Conservation (phyloP, 37 sponge, comb jelly and placozoan species). For the Halisarca cf. caerulea region DNA sequence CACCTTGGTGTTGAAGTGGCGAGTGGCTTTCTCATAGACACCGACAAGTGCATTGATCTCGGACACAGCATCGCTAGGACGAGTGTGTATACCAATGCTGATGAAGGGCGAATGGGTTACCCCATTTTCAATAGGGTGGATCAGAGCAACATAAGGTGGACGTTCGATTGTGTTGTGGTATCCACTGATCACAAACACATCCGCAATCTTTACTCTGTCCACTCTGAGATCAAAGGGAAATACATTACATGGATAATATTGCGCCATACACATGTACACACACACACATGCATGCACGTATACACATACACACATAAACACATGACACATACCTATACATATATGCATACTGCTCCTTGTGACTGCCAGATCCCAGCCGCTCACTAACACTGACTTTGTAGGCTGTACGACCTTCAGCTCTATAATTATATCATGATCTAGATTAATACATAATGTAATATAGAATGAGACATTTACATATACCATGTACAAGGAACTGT, state of each 20-base stretch:
- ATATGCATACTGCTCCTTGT: constrained; percentile 93
- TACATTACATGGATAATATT: no score
- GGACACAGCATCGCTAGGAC: constrained; percentile 61
- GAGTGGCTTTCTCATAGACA: constrained; percentile 53
- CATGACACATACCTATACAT: constrained; percentile 87
- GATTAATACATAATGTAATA: no score
- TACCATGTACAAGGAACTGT: no score
- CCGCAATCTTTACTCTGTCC: not conserved
- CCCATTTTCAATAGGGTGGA: not conserved
- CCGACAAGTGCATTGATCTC: constrained; percentile 74
- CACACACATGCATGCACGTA: no score
- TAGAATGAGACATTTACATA: no score
- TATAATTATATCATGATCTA: no score
- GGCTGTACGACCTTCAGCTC: not conserved
- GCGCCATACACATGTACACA: no score
- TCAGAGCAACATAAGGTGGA: not conserved
- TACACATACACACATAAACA: no score
- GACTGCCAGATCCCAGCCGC: constrained; percentile 66
- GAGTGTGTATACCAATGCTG: constrained; percentile 73
- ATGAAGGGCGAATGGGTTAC: constrained; percentile 65
- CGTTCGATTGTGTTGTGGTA: not conserved
- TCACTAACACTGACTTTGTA: constrained; percentile 55
- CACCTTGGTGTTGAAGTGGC: constrained; percentile 16
- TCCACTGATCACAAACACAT: not conserved
- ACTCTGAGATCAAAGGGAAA: no score